A percentile compares a stretch with the other conserved stretches of the same genome.
phyloP scores from a whole-genome alignment of 2,113 vertebrate species.

The Amblyornis subalaris region DNA sequence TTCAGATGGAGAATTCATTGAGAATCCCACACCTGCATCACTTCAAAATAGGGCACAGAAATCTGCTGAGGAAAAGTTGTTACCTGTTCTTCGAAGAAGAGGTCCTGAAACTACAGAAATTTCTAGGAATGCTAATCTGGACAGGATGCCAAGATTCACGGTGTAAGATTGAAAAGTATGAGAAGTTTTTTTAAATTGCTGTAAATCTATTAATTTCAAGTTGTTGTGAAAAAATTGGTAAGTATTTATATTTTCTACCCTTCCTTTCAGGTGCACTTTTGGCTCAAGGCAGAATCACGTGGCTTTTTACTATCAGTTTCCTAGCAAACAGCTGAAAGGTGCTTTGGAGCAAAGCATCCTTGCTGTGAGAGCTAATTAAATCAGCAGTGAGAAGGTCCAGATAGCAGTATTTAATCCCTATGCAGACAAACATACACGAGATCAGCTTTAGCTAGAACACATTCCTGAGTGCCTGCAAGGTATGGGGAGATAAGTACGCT shows the following conservation, averaged over 20 bases:
- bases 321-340: background rate
- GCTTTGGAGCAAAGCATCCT: background rate
- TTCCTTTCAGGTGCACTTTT: background rate
- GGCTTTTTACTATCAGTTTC: background rate
- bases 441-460: background rate
- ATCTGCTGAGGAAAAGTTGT: background rate
- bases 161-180: background rate
- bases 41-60: background rate
- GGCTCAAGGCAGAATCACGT: background rate
- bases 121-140: background rate
- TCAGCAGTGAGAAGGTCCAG: background rate
- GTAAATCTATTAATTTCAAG: background rate
- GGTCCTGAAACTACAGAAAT: background rate
- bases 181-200: background rate
- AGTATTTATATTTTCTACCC: background rate
- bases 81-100: background rate
- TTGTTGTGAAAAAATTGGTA: background rate
- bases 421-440: background rate
- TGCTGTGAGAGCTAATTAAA: background rate
- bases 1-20: background rate
- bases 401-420: background rate
- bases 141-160: background rate
- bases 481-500: background rate
- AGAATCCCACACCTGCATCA: background rate
- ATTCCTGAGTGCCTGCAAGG: background rate